phyloP scores from a whole-genome alignment of 2,888 invertebrate species.

The Tiliacea citrago region DNA sequence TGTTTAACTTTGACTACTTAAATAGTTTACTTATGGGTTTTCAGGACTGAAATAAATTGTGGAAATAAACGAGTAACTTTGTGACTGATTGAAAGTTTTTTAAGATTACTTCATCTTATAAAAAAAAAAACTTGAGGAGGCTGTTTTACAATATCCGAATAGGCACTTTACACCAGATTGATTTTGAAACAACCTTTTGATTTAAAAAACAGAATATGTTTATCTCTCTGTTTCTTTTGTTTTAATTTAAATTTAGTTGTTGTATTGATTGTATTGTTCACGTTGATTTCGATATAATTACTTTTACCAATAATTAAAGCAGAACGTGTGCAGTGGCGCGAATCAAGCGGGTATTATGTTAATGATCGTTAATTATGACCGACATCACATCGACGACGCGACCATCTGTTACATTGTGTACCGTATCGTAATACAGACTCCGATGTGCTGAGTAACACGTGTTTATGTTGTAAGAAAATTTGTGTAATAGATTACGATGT shows the following conservation, averaged over 20 bases:
- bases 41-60: background rate
- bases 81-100: background rate
- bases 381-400: conserved; percentile 24
- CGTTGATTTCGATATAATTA: background rate
- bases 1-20: conserved; percentile 23
- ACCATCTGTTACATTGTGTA: conserved; percentile 42
- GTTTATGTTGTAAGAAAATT: background rate
- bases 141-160: background rate
- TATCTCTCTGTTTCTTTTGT: too few species aligned
- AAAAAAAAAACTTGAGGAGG: background rate
- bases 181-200: background rate
- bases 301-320: background rate
- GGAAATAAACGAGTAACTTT: background rate
- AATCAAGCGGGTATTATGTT: conserved; percentile 29
- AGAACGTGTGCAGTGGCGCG: background rate
- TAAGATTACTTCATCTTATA: too few species aligned
- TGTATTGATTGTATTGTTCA: background rate
- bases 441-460: background rate
- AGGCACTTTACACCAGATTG: background rate
- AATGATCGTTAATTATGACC: conserved; percentile 59
- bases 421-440: background rate
- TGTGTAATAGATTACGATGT: background rate
- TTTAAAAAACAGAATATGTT: background rate
- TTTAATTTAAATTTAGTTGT: background rate
- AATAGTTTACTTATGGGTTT: background rate